Conservation (phyloP, 2,113 vertebrate genomes). For the Tringa solitaria region DNA sequence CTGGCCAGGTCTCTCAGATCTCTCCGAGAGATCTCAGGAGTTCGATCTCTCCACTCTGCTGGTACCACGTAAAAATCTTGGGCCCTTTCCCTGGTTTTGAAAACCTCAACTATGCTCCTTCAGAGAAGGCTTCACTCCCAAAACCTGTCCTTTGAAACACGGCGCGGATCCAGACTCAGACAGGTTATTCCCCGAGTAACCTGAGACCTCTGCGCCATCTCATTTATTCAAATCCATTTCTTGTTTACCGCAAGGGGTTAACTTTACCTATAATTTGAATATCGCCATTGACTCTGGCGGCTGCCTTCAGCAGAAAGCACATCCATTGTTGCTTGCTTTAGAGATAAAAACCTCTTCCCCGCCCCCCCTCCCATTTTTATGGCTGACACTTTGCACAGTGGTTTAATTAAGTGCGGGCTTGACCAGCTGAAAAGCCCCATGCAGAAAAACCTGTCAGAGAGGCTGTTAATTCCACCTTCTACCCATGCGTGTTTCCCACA, state of each 20-base stretch:
- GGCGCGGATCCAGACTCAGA: background rate
- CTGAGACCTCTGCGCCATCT: background rate
- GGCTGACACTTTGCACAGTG: constrained; percentile 31
- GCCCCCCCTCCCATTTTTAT: background rate
- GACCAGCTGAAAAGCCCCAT: constrained; percentile 43
- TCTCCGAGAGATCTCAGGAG: too few species aligned
- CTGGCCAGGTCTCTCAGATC: background rate
- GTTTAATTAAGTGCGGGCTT: constrained; percentile 46
- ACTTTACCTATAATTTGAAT: constrained; percentile 32
- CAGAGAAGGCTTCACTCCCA: background rate
- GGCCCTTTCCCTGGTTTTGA: background rate
- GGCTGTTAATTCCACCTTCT: constrained; percentile 25
- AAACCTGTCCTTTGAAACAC: background rate
- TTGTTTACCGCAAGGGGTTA: background rate
- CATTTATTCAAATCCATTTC: background rate
- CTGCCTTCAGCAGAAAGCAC: background rate
- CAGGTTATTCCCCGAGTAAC: background rate
- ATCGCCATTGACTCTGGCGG: background rate
- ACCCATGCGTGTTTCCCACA: background rate
- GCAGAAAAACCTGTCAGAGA: constrained; percentile 20
- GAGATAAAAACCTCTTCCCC: background rate
- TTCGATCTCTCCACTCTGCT: background rate
- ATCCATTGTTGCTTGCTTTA: background rate
- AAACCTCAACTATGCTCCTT: background rate
- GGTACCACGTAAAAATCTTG: background rate